These are phyloP conservation scores for Athalia rosae DNA, from an alignment of 2,888 invertebrate genomes.

Conservation along the genomic window DNA sequence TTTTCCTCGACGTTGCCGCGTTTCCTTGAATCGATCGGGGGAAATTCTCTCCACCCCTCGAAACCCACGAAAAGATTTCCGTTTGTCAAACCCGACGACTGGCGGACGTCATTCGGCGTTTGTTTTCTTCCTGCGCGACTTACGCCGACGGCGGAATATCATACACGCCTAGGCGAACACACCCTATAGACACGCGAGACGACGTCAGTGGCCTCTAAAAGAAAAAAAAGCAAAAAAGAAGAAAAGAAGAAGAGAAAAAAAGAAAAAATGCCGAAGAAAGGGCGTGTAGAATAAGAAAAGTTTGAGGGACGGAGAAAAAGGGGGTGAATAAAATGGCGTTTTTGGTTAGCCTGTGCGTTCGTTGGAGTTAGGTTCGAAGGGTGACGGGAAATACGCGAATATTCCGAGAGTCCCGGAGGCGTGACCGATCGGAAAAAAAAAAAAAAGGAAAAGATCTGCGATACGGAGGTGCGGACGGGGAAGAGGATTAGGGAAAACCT, in stretches of 20 bases:
- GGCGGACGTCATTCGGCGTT: not conserved
- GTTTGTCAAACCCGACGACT: no score
- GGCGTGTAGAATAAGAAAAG: not conserved
- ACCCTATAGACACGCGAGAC: not conserved
- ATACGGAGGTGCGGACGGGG: constrained; percentile 20
- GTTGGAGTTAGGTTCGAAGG: not conserved
- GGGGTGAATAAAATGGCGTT: constrained; percentile 31
- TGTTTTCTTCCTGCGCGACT: not conserved
- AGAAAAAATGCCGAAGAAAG: not conserved
- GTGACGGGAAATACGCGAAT: not conserved
- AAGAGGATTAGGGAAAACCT: constrained; percentile 23
- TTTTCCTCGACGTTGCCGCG: no score
- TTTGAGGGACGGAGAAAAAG: not conserved
- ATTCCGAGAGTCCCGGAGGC: not conserved
- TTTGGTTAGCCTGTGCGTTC: constrained; percentile 12
- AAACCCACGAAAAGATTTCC: no score
- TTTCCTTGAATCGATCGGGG: no score
- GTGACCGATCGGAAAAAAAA: not conserved
- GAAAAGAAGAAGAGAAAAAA: not conserved
- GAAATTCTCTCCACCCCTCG: no score
- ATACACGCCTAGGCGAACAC: not conserved
- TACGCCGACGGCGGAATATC: not conserved
- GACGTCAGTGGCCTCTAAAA: not conserved
- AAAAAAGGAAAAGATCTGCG: constrained; percentile 11
- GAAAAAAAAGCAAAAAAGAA: not conserved